Evolutionary conservation across 2,113 vertebrate species (phyloP).

Genomic region (Chelonoidis abingdonii): DNA sequence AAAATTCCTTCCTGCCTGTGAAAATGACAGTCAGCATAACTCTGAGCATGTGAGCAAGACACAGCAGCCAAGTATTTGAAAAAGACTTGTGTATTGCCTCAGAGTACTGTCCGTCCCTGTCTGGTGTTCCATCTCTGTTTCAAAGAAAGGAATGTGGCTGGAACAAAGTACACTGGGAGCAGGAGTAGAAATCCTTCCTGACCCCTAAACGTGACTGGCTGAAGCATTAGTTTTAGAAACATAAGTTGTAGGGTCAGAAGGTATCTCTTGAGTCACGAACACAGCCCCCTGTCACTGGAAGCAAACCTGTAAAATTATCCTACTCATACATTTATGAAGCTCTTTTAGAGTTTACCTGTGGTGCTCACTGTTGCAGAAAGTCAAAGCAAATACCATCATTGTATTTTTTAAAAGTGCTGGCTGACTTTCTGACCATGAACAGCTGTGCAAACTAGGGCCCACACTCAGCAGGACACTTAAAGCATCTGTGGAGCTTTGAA

Average conservation of each 20-base stretch:
- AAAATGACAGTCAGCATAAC: not conserved
- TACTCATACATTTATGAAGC: not conserved
- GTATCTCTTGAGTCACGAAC: not conserved
- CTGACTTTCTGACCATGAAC: not conserved
- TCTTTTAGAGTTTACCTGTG: not conserved
- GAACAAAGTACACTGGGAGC: not conserved
- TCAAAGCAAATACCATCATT: not conserved
- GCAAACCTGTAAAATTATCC: not conserved
- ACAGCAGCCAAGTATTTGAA: not conserved
- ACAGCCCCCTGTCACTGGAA: not conserved
- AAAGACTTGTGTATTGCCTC: not conserved
- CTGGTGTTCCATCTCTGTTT: not conserved
- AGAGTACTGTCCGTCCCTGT: not conserved
- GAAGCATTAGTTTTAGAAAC: not conserved
- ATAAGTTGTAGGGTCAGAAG: not conserved
- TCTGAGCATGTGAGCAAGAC: not conserved
- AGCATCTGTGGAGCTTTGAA: not conserved
- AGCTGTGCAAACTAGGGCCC: not conserved
- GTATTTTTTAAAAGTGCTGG: not conserved
- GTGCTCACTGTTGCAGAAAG: slow-evolving; percentile 12
- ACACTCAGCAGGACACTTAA: not conserved
- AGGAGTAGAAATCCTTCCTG: not conserved
- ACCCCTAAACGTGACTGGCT: not conserved
- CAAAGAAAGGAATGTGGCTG: not conserved
- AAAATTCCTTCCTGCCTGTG: not conserved